A percentile compares a stretch with the other conserved stretches of the same genome.
phyloP scores from a whole-genome alignment of 2,113 vertebrate species.

The Cacatua alba region DNA sequence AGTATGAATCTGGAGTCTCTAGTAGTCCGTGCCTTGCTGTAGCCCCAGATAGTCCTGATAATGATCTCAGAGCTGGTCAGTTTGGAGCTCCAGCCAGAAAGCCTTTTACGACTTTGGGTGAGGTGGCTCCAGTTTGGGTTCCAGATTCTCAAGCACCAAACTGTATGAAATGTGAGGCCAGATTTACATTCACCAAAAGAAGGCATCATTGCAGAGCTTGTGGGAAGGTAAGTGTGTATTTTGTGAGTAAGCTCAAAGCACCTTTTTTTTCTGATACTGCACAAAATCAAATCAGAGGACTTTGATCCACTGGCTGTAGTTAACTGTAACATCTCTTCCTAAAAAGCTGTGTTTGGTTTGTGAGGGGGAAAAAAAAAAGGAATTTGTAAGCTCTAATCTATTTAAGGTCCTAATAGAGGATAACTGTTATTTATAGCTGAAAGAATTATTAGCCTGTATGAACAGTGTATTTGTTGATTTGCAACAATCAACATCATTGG shows the following conservation, averaged over 20 bases:
- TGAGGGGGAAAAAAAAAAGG: neutral
- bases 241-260: neutral
- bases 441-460: neutral
- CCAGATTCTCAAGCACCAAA: conserved; percentile 97
- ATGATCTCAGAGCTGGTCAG: conserved; percentile 93
- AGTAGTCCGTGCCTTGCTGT: conserved; percentile 77
- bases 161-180: conserved; percentile 97
- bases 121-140: conserved; percentile 97
- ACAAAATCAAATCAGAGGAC: neutral
- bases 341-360: neutral
- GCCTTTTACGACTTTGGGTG: conserved; percentile 86
- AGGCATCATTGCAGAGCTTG: conserved; percentile 99
- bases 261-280: neutral
- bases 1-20: conserved; percentile 75
- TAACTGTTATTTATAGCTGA: neutral
- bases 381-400: neutral
- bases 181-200: conserved; percentile 98
- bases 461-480: neutral
- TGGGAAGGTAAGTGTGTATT: conserved; percentile 87
- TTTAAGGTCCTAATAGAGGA: neutral
- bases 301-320: neutral
- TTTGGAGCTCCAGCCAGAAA: conserved; percentile 84
- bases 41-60: conserved; percentile 91
- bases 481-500: neutral
- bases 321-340: neutral